These are phyloP conservation scores for Lophius americanus DNA, from an alignment of 2,797 vertebrate genomes.

Conservation along the genomic window DNA sequence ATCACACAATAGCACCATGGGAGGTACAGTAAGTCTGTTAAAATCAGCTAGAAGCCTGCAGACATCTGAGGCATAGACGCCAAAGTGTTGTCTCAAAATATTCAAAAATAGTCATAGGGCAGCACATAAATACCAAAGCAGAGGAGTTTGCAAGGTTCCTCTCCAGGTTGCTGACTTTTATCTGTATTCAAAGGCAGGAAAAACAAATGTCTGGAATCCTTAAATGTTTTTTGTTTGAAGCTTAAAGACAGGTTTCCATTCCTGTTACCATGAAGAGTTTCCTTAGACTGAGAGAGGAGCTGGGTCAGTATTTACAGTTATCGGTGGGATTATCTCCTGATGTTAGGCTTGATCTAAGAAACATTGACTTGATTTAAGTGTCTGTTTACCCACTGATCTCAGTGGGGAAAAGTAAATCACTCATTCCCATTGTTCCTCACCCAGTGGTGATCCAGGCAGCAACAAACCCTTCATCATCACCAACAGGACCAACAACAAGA, in stretches of 20 bases:
- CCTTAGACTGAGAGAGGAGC: background rate
- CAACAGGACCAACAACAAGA: background rate
- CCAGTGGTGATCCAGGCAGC: slow-evolving; percentile 25
- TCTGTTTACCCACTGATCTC: slow-evolving; percentile 12
- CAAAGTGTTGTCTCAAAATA: slow-evolving; percentile 5
- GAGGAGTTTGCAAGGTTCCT: slow-evolving; percentile 6
- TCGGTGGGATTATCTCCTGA: background rate
- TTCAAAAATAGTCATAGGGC: slow-evolving; percentile 12
- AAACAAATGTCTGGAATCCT: slow-evolving; percentile 10
- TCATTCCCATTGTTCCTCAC: slow-evolving; percentile 46
- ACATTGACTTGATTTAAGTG: background rate
- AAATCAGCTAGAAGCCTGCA: slow-evolving; percentile 14
- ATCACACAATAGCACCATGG: slow-evolving; percentile 40
- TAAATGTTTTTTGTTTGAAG: slow-evolving; percentile 1
- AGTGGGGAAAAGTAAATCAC: background rate
- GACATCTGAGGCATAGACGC: slow-evolving; percentile 11
- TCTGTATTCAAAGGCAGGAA: slow-evolving; percentile 4
- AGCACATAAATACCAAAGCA: slow-evolving; percentile 19
- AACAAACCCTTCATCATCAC: slow-evolving; percentile 29
- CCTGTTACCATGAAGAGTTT: background rate
- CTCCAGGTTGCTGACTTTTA: slow-evolving; percentile 36
- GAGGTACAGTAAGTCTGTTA: slow-evolving; percentile 11
- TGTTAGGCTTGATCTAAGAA: background rate
- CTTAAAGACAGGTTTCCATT: slow-evolving; percentile 1
- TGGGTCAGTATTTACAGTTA: background rate